Evolutionary conservation across 2,797 vertebrate species (phyloP).

Genomic region (Chloroceryle amazona): DNA sequence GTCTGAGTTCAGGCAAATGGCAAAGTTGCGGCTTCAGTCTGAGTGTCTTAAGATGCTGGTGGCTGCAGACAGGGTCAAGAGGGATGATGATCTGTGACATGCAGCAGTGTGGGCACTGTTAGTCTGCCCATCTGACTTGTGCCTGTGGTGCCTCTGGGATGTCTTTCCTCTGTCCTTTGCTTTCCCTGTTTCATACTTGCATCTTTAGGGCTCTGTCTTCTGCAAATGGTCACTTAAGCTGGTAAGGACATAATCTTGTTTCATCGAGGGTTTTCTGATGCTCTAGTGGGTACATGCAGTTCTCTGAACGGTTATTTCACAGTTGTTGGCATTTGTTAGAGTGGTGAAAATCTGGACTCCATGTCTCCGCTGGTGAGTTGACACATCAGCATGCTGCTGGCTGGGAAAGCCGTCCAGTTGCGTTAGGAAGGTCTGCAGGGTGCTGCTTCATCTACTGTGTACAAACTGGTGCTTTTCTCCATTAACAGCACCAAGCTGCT

Average conservation of each 20-base stretch:
- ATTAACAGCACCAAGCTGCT: not conserved
- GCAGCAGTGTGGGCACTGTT: not conserved
- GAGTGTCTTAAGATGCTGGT: not conserved
- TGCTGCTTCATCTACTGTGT: not conserved
- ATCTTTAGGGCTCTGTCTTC: not conserved
- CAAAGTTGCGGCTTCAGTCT: not conserved
- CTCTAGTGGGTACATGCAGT: not conserved
- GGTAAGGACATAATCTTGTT: not conserved
- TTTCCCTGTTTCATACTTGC: not conserved
- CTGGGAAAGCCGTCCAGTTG: not conserved
- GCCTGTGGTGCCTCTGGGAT: not conserved
- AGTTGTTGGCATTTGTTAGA: not conserved
- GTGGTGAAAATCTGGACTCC: not conserved
- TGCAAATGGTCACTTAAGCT: not conserved
- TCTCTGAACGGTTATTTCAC: not conserved
- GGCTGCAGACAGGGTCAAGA: not conserved
- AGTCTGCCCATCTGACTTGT: not conserved
- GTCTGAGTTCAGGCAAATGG: not conserved
- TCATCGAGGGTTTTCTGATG: not conserved
- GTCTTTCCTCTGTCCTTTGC: not conserved
- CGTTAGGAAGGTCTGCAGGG: not conserved
- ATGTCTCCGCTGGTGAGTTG: not conserved
- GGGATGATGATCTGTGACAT: not conserved
- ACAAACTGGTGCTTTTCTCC: not conserved
- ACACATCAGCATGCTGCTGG: not conserved